Base-by-base conservation (phyloP, 2,113 vertebrate species). In the Carollia perspicillata region DNA sequence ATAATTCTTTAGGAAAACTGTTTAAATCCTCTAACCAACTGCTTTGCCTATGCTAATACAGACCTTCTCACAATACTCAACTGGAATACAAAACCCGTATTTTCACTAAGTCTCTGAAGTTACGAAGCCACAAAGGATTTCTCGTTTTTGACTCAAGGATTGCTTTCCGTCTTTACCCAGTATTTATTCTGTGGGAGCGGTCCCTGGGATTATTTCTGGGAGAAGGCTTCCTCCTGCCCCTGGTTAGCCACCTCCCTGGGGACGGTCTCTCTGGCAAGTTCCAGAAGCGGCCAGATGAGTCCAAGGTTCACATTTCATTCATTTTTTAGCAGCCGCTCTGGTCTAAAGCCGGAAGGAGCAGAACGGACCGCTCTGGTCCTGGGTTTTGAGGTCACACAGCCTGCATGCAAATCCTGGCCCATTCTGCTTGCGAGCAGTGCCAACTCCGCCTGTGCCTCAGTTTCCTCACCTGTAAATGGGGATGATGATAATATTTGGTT, bases 51-150 rank as follows among this genome's bases (percentile, higher is more conserved):
- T n/a, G 20, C 86, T 89, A 28, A 58, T 9, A 14, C 8, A 22
- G 28, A n/a, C 53, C 12, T 87, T 93, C 92, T 91, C n/a, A 23
- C 23, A 47, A 49, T 40, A 69, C 1, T 84, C 74, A 94, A 60
- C 79, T 95, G 97, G 95, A 96, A 94, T 13, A 1, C 86, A 96
- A 93, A 97, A 95, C 96, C 93, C 44, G 0, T 95, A 85, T 97
- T 98, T 98, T 95, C 83, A 91, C 89, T 71, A 89, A 60, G 95
- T 91, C 95, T 69, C 97, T 93, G 78, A 94, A 7, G 71, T 92
- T 74, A 58, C 10, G 35, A 91, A 93, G 44, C 72, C 89, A 94
- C 16, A 5, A 42, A 47, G 30, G 12, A 68, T 55, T 80, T 96
- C 90, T 2, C 63, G 35, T 18, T 89, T 95, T 80, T 65, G 33